These are phyloP conservation scores for Sigmodon hispidus DNA, from an alignment of 2,113 vertebrate species.

Conservation along the genomic window DNA sequence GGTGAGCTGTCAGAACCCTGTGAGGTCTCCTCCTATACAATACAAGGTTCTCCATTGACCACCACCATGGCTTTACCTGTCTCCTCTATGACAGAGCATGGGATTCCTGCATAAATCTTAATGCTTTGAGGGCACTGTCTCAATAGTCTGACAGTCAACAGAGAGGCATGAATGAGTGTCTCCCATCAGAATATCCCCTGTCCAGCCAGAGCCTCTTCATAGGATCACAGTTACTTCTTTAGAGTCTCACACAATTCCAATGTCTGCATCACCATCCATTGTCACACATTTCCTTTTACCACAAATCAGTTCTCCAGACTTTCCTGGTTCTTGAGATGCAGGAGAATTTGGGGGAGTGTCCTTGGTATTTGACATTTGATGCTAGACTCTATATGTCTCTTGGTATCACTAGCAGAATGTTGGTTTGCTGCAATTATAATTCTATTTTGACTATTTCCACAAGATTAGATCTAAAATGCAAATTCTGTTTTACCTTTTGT, in stretches of 20 bases:
- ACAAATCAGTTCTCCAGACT: not conserved
- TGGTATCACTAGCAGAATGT: not conserved
- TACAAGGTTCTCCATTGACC: not conserved
- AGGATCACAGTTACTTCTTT: not conserved
- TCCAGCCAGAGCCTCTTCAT: not conserved
- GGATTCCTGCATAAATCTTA: not conserved
- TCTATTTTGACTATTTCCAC: not conserved
- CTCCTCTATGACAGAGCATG: not conserved
- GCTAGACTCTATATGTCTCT: not conserved
- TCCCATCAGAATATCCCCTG: not conserved
- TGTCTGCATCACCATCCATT: not conserved
- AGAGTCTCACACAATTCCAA: not conserved
- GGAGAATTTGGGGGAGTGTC: not conserved
- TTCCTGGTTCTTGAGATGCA: not conserved
- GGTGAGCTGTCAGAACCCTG: not conserved
- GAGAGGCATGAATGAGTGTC: not conserved
- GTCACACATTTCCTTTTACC: not conserved
- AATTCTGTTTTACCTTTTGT: constrained; percentile 2
- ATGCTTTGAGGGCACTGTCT: not conserved
- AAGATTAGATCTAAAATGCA: not conserved
- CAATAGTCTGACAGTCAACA: not conserved
- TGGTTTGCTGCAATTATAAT: not conserved
- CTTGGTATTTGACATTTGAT: not conserved
- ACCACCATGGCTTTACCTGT: not conserved
- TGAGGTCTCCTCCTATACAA: not conserved